Percentiles rank a stretch among this genome's conserved stretches.
phyloP scores from a whole-genome alignment of 1,140 invertebrate species.

The Pristionchus pacificus region DNA sequence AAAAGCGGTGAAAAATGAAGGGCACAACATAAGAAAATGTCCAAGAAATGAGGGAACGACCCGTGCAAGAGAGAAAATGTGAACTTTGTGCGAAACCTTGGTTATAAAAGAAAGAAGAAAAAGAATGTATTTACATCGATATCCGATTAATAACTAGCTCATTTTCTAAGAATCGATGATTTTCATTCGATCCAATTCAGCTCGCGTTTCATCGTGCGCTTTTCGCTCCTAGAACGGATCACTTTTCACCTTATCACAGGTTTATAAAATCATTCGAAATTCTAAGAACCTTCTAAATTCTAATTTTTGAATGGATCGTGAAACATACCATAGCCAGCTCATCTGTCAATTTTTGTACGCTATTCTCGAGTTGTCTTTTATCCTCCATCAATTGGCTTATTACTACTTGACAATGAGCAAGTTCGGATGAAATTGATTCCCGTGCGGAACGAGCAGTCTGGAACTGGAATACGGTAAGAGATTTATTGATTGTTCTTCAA shows the following conservation, averaged over 20 bases:
- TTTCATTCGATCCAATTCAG: slow-evolving; percentile 31
- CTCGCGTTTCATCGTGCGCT: slow-evolving; percentile 43
- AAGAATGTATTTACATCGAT: too few relatives aligned
- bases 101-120: too few relatives aligned
- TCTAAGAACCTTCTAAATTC: background rate
- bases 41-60: too few relatives aligned
- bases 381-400: slow-evolving; percentile 33
- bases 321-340: slow-evolving; percentile 40
- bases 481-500: too few relatives aligned
- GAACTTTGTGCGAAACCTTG: too few relatives aligned
- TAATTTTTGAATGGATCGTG: too few relatives aligned
- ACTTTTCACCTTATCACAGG: slow-evolving; percentile 3
- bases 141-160: too few relatives aligned
- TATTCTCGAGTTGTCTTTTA: slow-evolving; percentile 40
- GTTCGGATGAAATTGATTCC: background rate
- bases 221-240: slow-evolving; percentile 41
- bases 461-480: background rate
- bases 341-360: slow-evolving; percentile 34
- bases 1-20: too few relatives aligned
- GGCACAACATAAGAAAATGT: too few relatives aligned
- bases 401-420: slow-evolving; percentile 3
- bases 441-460: background rate
- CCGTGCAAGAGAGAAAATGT: too few relatives aligned
- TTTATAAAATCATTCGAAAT: background rate
- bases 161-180: too few relatives aligned